Evolutionary conservation across 2,888 invertebrate genomes (phyloP).

Genomic region (Theodoxus fluviatilis): DNA sequence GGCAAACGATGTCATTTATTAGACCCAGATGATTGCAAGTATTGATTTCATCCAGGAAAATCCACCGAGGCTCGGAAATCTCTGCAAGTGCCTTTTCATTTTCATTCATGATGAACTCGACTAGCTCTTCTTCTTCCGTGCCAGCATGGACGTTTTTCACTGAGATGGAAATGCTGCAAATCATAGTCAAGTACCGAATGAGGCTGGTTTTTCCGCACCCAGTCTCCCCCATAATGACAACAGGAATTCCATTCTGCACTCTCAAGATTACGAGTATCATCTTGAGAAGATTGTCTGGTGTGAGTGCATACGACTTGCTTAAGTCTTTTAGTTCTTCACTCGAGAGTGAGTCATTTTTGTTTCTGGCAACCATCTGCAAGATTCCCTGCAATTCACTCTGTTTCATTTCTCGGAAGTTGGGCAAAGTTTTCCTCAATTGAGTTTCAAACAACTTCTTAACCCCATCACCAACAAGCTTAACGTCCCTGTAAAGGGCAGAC

Average conservation of each 20-base stretch:
- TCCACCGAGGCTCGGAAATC: constrained; percentile 32
- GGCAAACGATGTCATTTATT: constrained; percentile 40
- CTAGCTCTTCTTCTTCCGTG: constrained; percentile 32
- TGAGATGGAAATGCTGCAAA: constrained; percentile 37
- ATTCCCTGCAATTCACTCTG: constrained; percentile 24
- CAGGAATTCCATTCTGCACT: constrained; percentile 39
- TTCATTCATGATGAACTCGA: constrained; percentile 26
- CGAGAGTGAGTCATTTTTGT: not conserved
- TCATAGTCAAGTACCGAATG: constrained; percentile 39
- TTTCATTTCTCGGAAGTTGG: constrained; percentile 14
- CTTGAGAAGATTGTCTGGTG: constrained; percentile 47
- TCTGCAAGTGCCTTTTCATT: constrained; percentile 30
- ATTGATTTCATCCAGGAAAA: constrained; percentile 51
- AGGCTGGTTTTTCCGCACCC: constrained; percentile 52
- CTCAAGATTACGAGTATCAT: constrained; percentile 44
- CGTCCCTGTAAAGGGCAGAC: too few species aligned
- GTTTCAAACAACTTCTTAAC: too few species aligned
- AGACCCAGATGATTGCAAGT: constrained; percentile 43
- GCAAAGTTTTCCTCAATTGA: constrained; percentile 35
- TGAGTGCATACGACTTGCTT: constrained; percentile 38
- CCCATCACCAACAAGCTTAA: too few species aligned
- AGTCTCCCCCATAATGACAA: constrained; percentile 50
- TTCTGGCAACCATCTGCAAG: constrained; percentile 19
- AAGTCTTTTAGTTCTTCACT: constrained; percentile 25
- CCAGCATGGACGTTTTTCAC: constrained; percentile 48